phyloP scores from a whole-genome alignment of 30 jellyfish, hydroid and myxozoan genomes.

The Catostylus mosaicus region DNA sequence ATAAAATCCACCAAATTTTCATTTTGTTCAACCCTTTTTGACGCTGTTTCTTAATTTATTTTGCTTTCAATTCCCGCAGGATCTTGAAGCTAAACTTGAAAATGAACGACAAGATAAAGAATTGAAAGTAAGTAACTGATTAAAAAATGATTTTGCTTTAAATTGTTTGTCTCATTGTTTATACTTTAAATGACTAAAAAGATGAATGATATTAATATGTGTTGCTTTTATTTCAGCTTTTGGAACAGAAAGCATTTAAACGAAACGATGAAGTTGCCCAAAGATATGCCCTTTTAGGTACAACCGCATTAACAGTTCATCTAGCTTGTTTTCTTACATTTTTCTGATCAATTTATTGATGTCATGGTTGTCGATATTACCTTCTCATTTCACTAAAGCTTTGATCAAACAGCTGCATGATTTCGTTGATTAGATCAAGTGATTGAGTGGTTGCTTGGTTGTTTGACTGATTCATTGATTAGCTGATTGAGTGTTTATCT shows the following conservation, averaged over 20 bases:
- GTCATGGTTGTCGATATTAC: too few species aligned
- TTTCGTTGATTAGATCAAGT: too few species aligned
- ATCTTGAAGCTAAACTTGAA: constrained; percentile 40
- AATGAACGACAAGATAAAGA: constrained; percentile 57
- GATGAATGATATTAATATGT: neutral
- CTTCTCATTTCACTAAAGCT: too few species aligned
- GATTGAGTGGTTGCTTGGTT: too few species aligned
- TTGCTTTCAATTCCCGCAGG: constrained; percentile 11
- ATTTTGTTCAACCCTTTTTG: too few species aligned
- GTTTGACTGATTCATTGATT: too few species aligned
- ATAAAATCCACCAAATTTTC: too few species aligned
- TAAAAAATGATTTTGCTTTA: neutral
- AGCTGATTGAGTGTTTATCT: too few species aligned
- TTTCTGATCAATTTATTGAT: too few species aligned
- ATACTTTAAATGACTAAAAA: neutral
- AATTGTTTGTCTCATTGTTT: neutral
- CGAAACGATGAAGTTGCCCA: constrained; percentile 51
- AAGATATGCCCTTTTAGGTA: constrained; percentile 58
- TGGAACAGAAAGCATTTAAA: constrained; percentile 44
- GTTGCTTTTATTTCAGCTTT: constrained; percentile 4
- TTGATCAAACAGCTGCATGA: too few species aligned
- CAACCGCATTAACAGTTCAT: neutral
- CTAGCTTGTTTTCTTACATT: neutral
- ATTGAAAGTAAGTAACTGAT: constrained; percentile 1
- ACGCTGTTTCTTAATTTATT: neutral